Base-by-base conservation (phyloP, 2,113 vertebrate genomes). In the Hipposideros armiger region DNA sequence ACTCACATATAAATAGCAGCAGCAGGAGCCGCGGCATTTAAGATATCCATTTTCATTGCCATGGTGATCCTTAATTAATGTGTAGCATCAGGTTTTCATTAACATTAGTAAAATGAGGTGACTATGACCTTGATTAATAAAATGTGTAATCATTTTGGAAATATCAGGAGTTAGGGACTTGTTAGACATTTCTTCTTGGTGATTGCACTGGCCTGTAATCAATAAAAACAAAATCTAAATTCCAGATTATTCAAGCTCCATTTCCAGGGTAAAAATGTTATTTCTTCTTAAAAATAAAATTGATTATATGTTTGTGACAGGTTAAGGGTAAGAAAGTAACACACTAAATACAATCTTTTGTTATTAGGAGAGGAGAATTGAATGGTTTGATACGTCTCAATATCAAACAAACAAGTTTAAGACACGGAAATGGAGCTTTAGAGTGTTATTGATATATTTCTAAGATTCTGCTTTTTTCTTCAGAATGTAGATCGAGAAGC, bases 61-160 rank as follows among this genome's bases (percentile, higher is more conserved):
- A 90, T 87, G 97, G 94, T 90, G 98, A 96, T 97, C 97, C 96
- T 98, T 97, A 98, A 97, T 97, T 98, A 98, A 98, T 90, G 89
- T 45, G 50, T 54, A 50, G 83, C 92, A 92, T 93, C 97, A 72
- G 80, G 92, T 89, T 98, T 98, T 98, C 95, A 96, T 97, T 96
- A 97, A 97, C 89, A 96, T n/a, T 16, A 90, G 94, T 88, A 96
- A 98, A 97, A 97, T 95, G 97, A 97, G 97, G 92, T 97, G 93
- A 82, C 72, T 95, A 88, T 95, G 97, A 98, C 97, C 97, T 98
- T 97, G 92, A 98, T 97, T 97, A 98, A 98, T 98, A 98, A 97
- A 97, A 97, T 3, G 91, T 97, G 82, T 93, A 89, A 98, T 98
- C 17, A 90, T 97, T 97, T 94, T 90, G 85, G 97, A 98, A 98